Percentiles rank a stretch among this genome's conserved stretches.
Evolutionary conservation across 2,888 invertebrate genomes (phyloP).

Genomic region (Perdita meconis): DNA sequence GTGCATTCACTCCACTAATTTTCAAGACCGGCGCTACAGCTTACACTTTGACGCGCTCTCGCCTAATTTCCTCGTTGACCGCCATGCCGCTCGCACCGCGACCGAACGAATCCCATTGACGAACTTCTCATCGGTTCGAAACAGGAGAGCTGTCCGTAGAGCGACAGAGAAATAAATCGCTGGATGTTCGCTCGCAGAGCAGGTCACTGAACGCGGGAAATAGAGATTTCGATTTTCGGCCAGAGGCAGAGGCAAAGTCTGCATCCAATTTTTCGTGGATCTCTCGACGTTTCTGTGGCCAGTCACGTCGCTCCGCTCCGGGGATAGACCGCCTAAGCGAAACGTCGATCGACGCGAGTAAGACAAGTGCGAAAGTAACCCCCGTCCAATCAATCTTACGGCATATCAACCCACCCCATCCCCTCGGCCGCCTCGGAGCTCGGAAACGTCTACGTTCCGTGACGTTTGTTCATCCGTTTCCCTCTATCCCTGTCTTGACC

Average conservation of each 20-base stretch:
- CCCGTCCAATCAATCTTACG: slow-evolving; percentile 71
- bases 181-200: background rate
- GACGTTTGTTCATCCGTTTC: slow-evolving; percentile 47
- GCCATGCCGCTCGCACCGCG: background rate
- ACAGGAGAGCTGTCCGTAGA: too few relatives aligned
- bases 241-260: background rate
- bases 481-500: background rate
- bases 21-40: slow-evolving; percentile 20
- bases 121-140: too few relatives aligned
- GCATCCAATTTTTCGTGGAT: slow-evolving; percentile 45
- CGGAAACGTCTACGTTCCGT: slow-evolving; percentile 36
- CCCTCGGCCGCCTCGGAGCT: slow-evolving; percentile 11
- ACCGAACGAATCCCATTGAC: too few relatives aligned
- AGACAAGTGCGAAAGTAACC: slow-evolving; percentile 76
- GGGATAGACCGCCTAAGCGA: slow-evolving; percentile 64
- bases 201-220: background rate
- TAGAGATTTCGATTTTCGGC: background rate
- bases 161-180: too few relatives aligned
- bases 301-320: slow-evolving; percentile 42
- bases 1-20: slow-evolving; percentile 43
- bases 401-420: slow-evolving; percentile 59
- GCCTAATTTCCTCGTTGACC: slow-evolving; percentile 23
- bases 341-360: slow-evolving; percentile 72
- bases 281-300: slow-evolving; percentile 20
- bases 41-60: slow-evolving; percentile 31